These are phyloP conservation scores for Serrognathus titanus DNA, from an alignment of 2,888 invertebrate genomes.

Conservation along the genomic window DNA sequence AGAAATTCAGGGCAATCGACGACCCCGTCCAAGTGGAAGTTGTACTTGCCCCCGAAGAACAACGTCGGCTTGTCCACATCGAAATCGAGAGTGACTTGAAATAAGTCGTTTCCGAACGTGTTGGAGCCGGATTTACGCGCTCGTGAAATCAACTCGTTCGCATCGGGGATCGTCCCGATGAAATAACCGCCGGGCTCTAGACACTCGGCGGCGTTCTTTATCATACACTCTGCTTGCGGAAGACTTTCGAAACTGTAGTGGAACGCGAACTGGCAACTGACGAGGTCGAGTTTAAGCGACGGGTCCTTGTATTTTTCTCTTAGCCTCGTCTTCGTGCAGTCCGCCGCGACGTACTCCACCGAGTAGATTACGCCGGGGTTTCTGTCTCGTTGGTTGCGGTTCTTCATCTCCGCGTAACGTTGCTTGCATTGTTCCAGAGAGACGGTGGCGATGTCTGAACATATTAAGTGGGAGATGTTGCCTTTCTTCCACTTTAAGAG, in stretches of 20 bases:
- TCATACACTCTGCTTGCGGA: conserved; percentile 85
- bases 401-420: conserved; percentile 72
- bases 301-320: conserved; percentile 74
- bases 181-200: conserved; percentile 89
- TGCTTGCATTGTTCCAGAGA: conserved; percentile 87
- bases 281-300: conserved; percentile 78
- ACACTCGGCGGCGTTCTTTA: conserved; percentile 88
- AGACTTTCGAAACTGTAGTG: conserved; percentile 95
- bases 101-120: conserved; percentile 77
- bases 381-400: conserved; percentile 34
- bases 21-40: conserved; percentile 92
- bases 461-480: conserved; percentile 76
- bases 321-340: conserved; percentile 83
- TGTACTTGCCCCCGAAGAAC: conserved; percentile 93
- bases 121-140: conserved; percentile 56
- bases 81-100: conserved; percentile 68
- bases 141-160: conserved; percentile 82
- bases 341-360: conserved; percentile 89
- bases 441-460: conserved; percentile 90
- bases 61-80: conserved; percentile 64
- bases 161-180: conserved; percentile 94
- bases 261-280: conserved; percentile 97
- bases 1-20: conserved; percentile 99
- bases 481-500: conserved; percentile 92
- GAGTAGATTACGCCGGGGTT: conserved; percentile 57